phyloP scores from a whole-genome alignment of 2,113 vertebrate genomes.

The Salvelinus namaycush region DNA sequence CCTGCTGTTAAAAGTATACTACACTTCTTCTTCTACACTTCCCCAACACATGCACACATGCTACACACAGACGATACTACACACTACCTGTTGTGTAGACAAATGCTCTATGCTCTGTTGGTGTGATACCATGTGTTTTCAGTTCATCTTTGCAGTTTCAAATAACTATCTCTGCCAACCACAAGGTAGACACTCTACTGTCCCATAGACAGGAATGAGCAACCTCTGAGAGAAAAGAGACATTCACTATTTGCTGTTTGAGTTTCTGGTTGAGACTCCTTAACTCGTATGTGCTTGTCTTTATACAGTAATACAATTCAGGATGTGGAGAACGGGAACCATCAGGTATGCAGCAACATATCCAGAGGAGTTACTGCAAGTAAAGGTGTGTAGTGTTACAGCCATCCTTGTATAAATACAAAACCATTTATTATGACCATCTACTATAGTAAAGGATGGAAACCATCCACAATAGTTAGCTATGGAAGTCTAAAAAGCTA shows the following conservation, averaged over 20 bases:
- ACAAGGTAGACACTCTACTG: too few relatives aligned
- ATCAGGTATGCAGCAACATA: background rate
- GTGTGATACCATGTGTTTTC: too few relatives aligned
- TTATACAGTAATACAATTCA: conserved; percentile 37
- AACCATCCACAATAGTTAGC: too few relatives aligned
- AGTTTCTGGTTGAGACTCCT: background rate
- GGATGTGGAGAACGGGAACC: conserved; percentile 24
- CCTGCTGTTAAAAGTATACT: background rate
- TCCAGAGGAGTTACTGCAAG: background rate
- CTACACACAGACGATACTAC: background rate
- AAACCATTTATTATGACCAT: background rate
- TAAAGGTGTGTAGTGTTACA: conserved; percentile 4
- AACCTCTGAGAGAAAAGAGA: too few relatives aligned
- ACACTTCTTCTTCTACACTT: background rate
- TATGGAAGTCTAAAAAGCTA: background rate
- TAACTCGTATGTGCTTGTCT: background rate
- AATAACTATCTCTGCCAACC: too few relatives aligned
- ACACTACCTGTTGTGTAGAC: background rate
- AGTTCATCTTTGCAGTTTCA: too few relatives aligned
- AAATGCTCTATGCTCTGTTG: too few relatives aligned
- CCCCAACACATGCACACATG: background rate
- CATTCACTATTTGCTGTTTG: background rate
- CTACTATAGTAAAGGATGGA: background rate
- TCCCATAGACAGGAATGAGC: too few relatives aligned
- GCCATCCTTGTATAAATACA: background rate